These are phyloP conservation scores for Platysteira castanea DNA, from an alignment of 2,113 vertebrate species.

Conservation along the genomic window DNA sequence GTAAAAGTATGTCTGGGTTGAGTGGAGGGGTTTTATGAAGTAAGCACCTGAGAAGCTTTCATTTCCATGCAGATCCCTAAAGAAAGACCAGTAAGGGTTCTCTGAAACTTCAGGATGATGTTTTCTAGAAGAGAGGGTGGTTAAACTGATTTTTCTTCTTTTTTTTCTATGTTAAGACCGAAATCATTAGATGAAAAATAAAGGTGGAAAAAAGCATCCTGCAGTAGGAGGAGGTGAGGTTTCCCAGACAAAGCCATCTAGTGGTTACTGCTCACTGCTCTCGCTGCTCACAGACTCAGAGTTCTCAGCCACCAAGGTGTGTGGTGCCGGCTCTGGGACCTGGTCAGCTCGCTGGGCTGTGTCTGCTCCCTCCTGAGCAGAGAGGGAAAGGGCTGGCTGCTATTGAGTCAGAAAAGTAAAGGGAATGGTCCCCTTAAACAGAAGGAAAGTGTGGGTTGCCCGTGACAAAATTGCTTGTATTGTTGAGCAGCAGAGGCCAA, in stretches of 20 bases:
- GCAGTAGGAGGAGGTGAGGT: neutral
- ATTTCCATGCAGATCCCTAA: neutral
- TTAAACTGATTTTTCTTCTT: neutral
- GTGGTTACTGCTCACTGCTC: neutral
- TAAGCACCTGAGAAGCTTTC: neutral
- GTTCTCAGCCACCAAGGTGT: neutral
- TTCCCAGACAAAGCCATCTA: conserved; percentile 37
- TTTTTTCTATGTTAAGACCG: rapidly evolving
- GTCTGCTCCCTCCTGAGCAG: neutral
- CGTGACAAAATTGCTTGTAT: neutral
- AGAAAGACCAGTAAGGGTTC: neutral
- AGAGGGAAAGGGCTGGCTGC: neutral
- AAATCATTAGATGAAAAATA: neutral
- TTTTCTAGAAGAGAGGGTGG: neutral
- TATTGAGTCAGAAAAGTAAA: neutral
- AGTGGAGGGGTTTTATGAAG: neutral
- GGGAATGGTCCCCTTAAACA: neutral
- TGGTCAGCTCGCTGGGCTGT: neutral
- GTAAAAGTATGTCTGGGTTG: neutral
- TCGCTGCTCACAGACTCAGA: neutral
- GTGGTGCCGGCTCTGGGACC: neutral
- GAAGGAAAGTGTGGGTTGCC: neutral
- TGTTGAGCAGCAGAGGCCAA: neutral
- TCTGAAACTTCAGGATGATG: neutral
- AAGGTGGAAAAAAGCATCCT: neutral